These are phyloP conservation scores for Zophobas atratus DNA, from an alignment of 1,140 invertebrate species.

Conservation along the genomic window DNA sequence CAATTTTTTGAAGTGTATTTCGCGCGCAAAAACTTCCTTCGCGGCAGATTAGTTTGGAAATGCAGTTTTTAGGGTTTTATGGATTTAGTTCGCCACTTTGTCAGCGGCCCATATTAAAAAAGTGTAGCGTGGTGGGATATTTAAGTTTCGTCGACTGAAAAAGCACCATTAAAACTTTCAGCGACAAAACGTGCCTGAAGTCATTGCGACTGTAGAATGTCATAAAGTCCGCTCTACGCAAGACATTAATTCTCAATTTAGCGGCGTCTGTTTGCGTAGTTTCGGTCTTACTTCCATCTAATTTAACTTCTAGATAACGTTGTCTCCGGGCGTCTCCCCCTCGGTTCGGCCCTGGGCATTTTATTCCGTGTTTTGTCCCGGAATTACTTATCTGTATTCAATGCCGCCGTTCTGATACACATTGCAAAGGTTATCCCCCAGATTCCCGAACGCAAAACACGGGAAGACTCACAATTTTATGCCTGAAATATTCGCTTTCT, in stretches of 20 bases:
- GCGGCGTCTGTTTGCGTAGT: conserved; percentile 50
- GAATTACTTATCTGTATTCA: conserved; percentile 43
- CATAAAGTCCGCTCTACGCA: conserved; percentile 54
- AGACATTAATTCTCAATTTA: conserved; percentile 55
- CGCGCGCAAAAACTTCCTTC: too few relatives aligned
- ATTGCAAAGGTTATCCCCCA: conserved; percentile 40
- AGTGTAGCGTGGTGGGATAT: conserved; percentile 9
- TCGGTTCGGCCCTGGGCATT: conserved; percentile 32
- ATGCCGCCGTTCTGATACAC: conserved; percentile 36
- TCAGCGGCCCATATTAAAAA: background rate
- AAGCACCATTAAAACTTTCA: conserved; percentile 53
- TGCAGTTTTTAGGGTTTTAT: too few relatives aligned
- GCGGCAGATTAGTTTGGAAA: too few relatives aligned
- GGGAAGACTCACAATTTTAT: conserved; percentile 48
- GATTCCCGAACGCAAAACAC: conserved; percentile 33
- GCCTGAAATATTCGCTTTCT: conserved; percentile 46
- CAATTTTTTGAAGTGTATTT: too few relatives aligned
- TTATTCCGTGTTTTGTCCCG: conserved; percentile 31
- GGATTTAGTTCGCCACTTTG: background rate
- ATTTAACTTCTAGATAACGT: conserved; percentile 53
- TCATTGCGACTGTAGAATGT: conserved; percentile 46
- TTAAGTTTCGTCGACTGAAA: conserved; percentile 28
- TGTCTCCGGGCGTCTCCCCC: conserved; percentile 26
- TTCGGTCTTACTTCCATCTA: conserved; percentile 54
- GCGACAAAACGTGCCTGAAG: conserved; percentile 49